Evolutionary conservation across 1,140 invertebrate species (phyloP).

Genomic region (Battus philenor): DNA sequence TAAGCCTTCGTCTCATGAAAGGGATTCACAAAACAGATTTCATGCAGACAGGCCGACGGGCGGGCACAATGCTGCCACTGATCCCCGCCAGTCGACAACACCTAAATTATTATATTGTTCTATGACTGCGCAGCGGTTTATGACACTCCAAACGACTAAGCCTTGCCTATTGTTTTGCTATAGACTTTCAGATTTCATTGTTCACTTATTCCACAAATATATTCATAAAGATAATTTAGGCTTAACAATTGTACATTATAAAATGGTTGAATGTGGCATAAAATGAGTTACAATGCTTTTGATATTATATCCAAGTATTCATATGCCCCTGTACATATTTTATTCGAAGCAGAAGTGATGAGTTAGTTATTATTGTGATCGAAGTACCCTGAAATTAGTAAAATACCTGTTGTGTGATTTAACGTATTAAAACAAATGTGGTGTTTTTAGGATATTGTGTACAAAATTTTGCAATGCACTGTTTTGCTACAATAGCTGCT

Average conservation of each 20-base stretch:
- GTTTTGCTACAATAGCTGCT: too few species aligned
- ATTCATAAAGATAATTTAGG: slow-evolving; percentile 10
- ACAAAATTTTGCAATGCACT: too few species aligned
- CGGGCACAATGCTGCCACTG: slow-evolving; percentile 47
- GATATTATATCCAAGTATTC: neutral
- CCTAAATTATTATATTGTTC: slow-evolving; percentile 62
- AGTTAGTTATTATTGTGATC: too few species aligned
- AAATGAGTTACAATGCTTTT: neutral
- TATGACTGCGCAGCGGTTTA: slow-evolving; percentile 43
- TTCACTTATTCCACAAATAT: slow-evolving; percentile 7
- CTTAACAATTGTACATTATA: neutral
- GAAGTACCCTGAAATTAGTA: too few species aligned
- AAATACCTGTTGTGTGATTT: too few species aligned
- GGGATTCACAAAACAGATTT: slow-evolving; percentile 66
- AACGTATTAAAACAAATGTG: too few species aligned
- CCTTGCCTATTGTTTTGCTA: slow-evolving; percentile 13
- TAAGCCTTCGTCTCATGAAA: slow-evolving; percentile 60
- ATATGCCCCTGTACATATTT: too few species aligned
- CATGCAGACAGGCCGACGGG: slow-evolving; percentile 36
- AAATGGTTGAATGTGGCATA: neutral
- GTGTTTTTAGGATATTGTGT: too few species aligned
- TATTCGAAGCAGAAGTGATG: too few species aligned
- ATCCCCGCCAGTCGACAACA: slow-evolving; percentile 38
- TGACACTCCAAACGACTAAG: slow-evolving; percentile 43
- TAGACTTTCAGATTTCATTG: slow-evolving; percentile 8